phyloP scores from a whole-genome alignment of 2,888 invertebrate genomes.

The Tipula vernalis region DNA sequence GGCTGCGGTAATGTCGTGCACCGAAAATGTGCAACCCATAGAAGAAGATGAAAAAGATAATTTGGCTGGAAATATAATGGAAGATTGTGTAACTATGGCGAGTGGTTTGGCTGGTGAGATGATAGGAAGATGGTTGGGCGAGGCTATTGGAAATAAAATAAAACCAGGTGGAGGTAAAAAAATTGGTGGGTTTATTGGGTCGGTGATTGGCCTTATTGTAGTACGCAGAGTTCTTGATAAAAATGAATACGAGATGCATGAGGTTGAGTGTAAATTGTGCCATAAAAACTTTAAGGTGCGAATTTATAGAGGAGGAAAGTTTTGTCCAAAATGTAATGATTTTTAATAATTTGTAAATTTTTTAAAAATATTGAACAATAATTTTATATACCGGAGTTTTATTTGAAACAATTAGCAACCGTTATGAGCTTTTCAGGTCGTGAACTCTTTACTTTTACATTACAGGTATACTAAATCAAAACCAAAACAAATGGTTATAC shows the following conservation, averaged over 20 bases:
- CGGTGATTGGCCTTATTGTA: neutral
- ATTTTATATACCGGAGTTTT: too few species aligned
- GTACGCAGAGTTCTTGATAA: neutral
- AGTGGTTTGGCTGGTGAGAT: neutral
- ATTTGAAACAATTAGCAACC: too few species aligned
- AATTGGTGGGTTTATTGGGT: neutral
- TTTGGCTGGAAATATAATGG: neutral
- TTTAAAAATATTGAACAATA: too few species aligned
- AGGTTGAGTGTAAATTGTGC: neutral
- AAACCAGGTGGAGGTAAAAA: neutral
- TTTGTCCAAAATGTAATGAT: neutral
- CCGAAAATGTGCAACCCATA: too few species aligned
- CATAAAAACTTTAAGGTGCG: neutral
- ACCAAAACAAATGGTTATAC: too few species aligned
- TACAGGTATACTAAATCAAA: too few species aligned
- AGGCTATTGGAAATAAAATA: neutral
- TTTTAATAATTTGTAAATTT: too few species aligned
- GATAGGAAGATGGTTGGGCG: neutral
- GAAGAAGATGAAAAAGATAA: neutral
- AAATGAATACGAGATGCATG: neutral
- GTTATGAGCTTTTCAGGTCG: too few species aligned
- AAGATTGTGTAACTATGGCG: neutral
- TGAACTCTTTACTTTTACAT: too few species aligned
- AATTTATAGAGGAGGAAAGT: neutral
- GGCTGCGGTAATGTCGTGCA: too few species aligned